These are phyloP conservation scores for Aporophyla nigra DNA, from an alignment of 2,888 invertebrate species.

Conservation along the genomic window DNA sequence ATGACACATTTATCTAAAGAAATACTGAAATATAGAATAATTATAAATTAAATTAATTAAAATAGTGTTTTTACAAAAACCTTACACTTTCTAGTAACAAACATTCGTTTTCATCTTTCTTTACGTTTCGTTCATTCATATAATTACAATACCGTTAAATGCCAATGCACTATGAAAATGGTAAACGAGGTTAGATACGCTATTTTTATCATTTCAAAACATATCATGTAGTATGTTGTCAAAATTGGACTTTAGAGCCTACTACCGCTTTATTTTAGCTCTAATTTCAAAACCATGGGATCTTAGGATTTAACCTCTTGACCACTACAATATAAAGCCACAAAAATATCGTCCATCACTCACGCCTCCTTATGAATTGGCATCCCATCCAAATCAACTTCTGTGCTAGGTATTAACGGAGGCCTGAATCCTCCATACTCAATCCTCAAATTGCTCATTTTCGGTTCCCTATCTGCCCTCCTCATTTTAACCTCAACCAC, in stretches of 20 bases:
- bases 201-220: background rate
- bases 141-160: background rate
- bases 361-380: slow-evolving; percentile 87
- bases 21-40: slow-evolving; percentile 54
- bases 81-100: background rate
- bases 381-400: slow-evolving; percentile 94
- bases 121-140: background rate
- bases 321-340: slow-evolving; percentile 30
- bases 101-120: background rate
- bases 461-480: slow-evolving; percentile 91
- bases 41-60: slow-evolving; percentile 24
- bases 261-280: background rate
- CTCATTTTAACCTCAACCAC: slow-evolving; percentile 86
- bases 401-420: slow-evolving; percentile 94
- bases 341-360: slow-evolving; percentile 11
- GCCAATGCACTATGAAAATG: background rate
- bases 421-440: slow-evolving; percentile 96
- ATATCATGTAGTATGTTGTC: background rate
- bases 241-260: background rate
- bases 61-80: slow-evolving; percentile 20
- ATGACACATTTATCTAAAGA: slow-evolving; percentile 63
- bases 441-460: slow-evolving; percentile 90
- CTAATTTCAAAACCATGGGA: background rate
- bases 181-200: background rate
- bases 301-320: background rate